These are phyloP conservation scores for Labeo rohita DNA, from an alignment of 2,113 vertebrate genomes.

Conservation along the genomic window DNA sequence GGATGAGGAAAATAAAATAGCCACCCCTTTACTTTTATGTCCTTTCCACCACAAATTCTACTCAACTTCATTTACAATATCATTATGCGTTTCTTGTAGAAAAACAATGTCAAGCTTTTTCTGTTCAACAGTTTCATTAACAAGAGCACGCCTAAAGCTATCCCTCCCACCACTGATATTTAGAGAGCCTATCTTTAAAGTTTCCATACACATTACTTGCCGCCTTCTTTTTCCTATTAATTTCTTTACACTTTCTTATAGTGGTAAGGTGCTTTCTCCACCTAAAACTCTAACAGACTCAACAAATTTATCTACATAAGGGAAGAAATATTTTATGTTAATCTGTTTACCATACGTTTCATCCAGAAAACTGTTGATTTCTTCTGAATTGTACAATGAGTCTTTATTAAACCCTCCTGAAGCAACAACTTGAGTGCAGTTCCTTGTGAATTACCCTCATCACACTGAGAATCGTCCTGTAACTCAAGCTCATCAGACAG, in stretches of 20 bases:
- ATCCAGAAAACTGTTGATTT: no score
- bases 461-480: neutral
- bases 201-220: neutral
- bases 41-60: no score
- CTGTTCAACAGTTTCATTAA: neutral
- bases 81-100: neutral
- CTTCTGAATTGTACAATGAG: neutral
- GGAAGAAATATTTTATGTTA: no score
- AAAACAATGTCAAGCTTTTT: neutral
- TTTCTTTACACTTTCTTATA: no score
- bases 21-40: neutral
- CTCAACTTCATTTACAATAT: neutral
- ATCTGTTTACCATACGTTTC: no score
- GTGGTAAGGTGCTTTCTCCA: no score
- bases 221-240: neutral
- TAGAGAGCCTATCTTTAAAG: no score
- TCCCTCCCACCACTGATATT: no score
- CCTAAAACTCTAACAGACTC: neutral
- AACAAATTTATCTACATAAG: neutral
- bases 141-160: neutral
- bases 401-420: neutral
- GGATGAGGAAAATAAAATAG: neutral
- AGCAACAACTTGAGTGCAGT: neutral
- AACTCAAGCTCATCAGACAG: neutral
- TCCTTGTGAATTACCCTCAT: neutral